Conservation (phyloP, 2,888 invertebrate genomes). For the Vanessa cardui region DNA sequence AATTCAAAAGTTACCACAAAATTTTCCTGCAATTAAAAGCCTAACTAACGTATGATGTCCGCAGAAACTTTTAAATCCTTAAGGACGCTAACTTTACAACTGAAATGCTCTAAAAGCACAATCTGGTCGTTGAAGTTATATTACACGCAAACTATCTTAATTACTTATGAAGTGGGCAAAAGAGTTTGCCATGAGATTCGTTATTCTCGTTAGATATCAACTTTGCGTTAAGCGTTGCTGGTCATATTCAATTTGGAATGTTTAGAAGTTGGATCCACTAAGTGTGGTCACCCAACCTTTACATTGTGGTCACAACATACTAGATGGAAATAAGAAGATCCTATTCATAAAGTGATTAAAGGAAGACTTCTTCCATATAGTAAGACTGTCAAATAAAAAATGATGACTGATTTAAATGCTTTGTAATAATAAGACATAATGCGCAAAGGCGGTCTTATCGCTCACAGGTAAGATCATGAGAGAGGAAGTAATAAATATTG, state of each 20-base stretch:
- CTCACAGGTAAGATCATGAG: too few species aligned
- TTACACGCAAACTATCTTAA: constrained; percentile 18
- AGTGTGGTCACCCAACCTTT: too few species aligned
- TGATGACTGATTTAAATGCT: too few species aligned
- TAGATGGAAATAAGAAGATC: too few species aligned
- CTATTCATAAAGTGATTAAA: too few species aligned
- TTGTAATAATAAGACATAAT: too few species aligned
- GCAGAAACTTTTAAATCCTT: not conserved
- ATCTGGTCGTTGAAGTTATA: constrained; percentile 17
- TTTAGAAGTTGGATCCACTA: not conserved
- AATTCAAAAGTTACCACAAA: too few species aligned
- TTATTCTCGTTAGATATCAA: not conserved
- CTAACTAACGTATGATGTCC: not conserved
- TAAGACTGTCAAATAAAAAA: too few species aligned
- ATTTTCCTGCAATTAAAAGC: not conserved
- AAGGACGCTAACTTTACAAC: not conserved
- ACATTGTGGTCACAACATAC: not conserved
- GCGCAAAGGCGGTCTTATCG: too few species aligned
- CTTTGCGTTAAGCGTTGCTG: not conserved
- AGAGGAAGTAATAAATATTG: too few species aligned
- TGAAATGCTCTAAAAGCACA: constrained; percentile 14
- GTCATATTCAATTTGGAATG: constrained; percentile 2
- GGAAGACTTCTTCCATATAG: too few species aligned
- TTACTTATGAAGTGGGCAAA: constrained; percentile 20
- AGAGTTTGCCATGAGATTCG: constrained; percentile 11